Evolutionary conservation across 2,888 invertebrate genomes (phyloP).

Genomic region (Lepidochitona cinerea): DNA sequence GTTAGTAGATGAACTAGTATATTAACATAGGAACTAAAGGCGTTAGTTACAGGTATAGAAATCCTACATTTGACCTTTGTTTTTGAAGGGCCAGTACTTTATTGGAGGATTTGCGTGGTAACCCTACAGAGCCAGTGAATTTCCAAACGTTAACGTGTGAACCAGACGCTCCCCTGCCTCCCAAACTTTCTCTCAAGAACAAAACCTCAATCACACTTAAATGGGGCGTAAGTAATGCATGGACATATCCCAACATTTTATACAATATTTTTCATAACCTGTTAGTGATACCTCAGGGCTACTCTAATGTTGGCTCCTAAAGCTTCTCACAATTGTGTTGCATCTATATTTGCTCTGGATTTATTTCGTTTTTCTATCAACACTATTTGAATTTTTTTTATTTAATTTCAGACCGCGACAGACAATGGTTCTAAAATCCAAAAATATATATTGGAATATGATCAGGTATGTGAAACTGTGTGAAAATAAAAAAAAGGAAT

Average conservation of each 20-base stretch:
- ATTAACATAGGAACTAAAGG: too few species aligned
- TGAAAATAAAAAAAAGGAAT: too few species aligned
- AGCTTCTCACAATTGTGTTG: too few species aligned
- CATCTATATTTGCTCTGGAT: too few species aligned
- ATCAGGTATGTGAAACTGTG: slow-evolving; percentile 71
- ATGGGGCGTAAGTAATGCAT: slow-evolving; percentile 69
- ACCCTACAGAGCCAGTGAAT: slow-evolving; percentile 82
- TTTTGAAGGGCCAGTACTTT: slow-evolving; percentile 77
- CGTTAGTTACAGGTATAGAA: too few species aligned
- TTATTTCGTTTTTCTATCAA: too few species aligned
- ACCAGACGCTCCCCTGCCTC: slow-evolving; percentile 80
- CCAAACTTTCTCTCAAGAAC: slow-evolving; percentile 80
- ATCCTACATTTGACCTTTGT: not conserved
- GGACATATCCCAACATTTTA: not conserved
- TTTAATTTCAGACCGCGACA: slow-evolving; percentile 76
- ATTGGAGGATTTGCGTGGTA: slow-evolving; percentile 82
- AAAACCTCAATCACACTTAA: slow-evolving; percentile 76
- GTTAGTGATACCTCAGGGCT: too few species aligned
- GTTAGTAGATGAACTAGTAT: too few species aligned
- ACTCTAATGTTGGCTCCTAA: too few species aligned
- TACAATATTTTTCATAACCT: too few species aligned
- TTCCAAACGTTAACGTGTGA: slow-evolving; percentile 87
- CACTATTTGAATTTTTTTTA: too few species aligned
- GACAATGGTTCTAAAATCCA: slow-evolving; percentile 87
- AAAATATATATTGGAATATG: slow-evolving; percentile 81